Evolutionary conservation across 2,113 vertebrate species (phyloP).

Genomic region (Onychorhynchus coronatus): DNA sequence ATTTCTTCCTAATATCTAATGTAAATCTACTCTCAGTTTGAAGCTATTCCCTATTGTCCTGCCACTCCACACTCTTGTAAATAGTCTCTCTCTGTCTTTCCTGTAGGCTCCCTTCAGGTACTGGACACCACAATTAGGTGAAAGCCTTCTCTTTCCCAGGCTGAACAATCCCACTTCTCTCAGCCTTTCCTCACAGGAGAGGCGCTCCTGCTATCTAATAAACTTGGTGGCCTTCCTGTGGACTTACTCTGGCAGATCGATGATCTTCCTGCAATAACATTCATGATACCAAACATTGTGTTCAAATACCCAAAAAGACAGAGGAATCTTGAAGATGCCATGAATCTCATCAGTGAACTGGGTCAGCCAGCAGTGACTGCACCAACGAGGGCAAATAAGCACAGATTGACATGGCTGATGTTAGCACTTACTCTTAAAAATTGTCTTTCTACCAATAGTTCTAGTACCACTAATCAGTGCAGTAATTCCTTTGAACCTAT

Average conservation of each 20-base stretch:
- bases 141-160: fast-evolving
- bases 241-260: not conserved
- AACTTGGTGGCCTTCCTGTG: not conserved
- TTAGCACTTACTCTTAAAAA: fast-evolving
- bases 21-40: not conserved
- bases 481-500: not conserved
- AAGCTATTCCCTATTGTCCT: not conserved
- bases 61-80: not conserved
- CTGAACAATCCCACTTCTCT: not conserved
- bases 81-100: not conserved
- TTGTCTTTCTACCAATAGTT: not conserved
- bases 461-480: not conserved
- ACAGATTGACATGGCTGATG: not conserved
- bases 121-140: fast-evolving
- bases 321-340: not conserved
- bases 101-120: fast-evolving
- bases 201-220: not conserved
- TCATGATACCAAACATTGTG: not conserved
- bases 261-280: fast-evolving
- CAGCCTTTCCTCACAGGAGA: not conserved
- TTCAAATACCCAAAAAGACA: not conserved
- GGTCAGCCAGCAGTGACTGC: not conserved
- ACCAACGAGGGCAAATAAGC: not conserved
- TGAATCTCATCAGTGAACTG: not conserved
- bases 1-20: not conserved